Evolutionary conservation across 2,888 invertebrate species (phyloP).

Genomic region (Brenthis hecate): DNA sequence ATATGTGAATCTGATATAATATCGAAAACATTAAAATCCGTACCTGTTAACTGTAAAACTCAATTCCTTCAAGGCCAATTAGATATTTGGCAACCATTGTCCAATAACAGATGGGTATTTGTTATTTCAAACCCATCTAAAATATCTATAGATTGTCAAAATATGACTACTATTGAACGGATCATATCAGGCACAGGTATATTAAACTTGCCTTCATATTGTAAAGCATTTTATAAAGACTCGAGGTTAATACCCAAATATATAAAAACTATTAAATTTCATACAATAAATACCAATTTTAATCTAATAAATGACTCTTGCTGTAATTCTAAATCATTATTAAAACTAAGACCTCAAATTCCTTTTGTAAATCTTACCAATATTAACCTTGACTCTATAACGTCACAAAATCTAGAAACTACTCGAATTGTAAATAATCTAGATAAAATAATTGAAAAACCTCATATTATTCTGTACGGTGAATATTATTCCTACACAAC

Average conservation of each 20-base stretch:
- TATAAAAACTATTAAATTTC: constrained; percentile 16
- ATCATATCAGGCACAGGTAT: constrained; percentile 18
- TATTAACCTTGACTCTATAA: constrained; percentile 1
- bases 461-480: neutral
- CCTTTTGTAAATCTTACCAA: neutral
- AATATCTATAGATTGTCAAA: constrained; percentile 16
- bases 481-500: neutral
- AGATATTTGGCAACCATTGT: no score
- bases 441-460: neutral
- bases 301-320: constrained; percentile 30
- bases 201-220: constrained; percentile 27
- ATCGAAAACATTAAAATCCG: no score
- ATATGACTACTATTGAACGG: constrained; percentile 19
- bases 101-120: neutral
- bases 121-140: neutral
- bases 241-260: constrained; percentile 23
- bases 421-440: neutral
- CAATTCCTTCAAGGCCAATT: no score
- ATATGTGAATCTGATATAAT: no score
- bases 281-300: constrained; percentile 22
- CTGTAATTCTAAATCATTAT: constrained; percentile 18
- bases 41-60: no score
- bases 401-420: neutral
- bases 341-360: constrained; percentile 8
- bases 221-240: constrained; percentile 27